Evolutionary conservation across 2,797 vertebrate genomes (phyloP), one percentile per base, ranked within the genome.

Genomic region (Prionace glauca): DNA sequence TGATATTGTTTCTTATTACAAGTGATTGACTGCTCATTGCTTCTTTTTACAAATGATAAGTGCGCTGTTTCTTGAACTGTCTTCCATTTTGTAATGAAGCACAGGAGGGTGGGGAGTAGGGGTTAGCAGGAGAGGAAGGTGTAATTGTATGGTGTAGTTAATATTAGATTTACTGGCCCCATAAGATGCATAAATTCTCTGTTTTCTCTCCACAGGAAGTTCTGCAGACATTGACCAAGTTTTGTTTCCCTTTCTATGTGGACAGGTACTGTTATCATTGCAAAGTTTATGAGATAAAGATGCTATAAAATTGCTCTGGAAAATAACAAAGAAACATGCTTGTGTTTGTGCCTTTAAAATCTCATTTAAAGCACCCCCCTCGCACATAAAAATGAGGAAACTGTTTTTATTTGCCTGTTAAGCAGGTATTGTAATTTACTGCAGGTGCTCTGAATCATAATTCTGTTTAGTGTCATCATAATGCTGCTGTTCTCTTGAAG

Each of bases 161-260:
- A 98, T 98, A 97, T 97, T 97, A 97, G 97, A 99, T 99, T 98
- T 98, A 99, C 98, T 98, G 97, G 97, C 98, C 98, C 98, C 98
- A 97, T 97, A 97, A 98, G 98, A 98, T 98, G 97, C 98, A 98
- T 99, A 98, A 99, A 98, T 98, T 98, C 98, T 98, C 96, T 97
- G 96, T 96, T 97, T 98, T 98, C 97, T 98, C 97, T 97, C 97
- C 97, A 97, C 98, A 98, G 98, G 98, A 98, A 98, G 98, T 98
- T 97, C 98, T 98, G 96, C 98, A 98, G 97, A 99, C 98, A 96
- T 97, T 99, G 97, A 98, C 99, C 97, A 98, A 97, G 97, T 98
- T 98, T 98, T 98, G 98, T 97, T 98, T 98, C 97, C 98, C 98
- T 96, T 98, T 98, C 98, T 97, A 96, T 97, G 96, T 97, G 97